Evolutionary conservation across 2,113 vertebrate genomes (phyloP).

Genomic region (Seriola aureovittata): DNA sequence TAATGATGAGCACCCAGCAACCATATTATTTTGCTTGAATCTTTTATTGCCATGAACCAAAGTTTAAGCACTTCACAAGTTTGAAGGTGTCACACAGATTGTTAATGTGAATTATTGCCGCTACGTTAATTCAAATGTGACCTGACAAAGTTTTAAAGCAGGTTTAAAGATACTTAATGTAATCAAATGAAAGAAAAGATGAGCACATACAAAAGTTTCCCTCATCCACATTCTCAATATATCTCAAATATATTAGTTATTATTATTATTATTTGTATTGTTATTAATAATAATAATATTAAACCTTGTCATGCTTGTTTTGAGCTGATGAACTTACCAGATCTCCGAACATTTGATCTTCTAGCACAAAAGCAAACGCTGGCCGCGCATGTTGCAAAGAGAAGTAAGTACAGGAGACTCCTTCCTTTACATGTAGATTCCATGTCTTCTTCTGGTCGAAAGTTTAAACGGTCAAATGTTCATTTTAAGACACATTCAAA

Average conservation of each 20-base stretch:
- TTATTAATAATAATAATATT: not conserved
- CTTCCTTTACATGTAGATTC: slow-evolving; percentile 73
- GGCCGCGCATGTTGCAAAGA: slow-evolving; percentile 82
- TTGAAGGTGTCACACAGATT: not conserved
- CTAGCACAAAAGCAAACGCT: slow-evolving; percentile 70
- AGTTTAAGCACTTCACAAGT: not conserved
- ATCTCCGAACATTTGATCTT: slow-evolving; percentile 83
- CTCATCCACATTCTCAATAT: not conserved
- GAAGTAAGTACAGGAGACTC: slow-evolving; percentile 76
- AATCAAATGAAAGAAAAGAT: slow-evolving; percentile 40
- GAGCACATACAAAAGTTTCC: not conserved
- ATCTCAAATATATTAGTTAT: no score
- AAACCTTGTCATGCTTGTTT: not conserved
- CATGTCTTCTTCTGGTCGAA: slow-evolving; percentile 78
- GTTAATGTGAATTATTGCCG: not conserved
- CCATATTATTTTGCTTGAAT: not conserved
- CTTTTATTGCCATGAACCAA: not conserved
- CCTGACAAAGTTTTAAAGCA: slow-evolving; percentile 15
- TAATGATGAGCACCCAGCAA: not conserved
- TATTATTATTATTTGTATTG: not conserved
- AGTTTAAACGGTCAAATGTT: slow-evolving; percentile 66
- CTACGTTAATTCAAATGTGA: slow-evolving; percentile 2
- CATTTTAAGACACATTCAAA: slow-evolving; percentile 63
- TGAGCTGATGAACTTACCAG: slow-evolving; percentile 84
- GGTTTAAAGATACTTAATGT: not conserved